Conservation (phyloP, 1,140 invertebrate species). For the Dreissena polymorpha region DNA sequence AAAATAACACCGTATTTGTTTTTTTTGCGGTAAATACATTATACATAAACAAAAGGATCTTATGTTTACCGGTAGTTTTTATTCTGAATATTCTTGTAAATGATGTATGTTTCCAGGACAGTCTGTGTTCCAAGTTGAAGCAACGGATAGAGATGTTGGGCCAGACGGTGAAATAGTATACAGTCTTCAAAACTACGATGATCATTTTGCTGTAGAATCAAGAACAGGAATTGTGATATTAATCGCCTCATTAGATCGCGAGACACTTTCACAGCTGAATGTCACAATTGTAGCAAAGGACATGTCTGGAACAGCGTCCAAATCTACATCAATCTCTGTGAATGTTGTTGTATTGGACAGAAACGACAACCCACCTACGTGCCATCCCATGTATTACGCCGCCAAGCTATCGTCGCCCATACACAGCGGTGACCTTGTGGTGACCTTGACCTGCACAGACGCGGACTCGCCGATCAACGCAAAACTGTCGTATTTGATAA, state of each 20-base stretch:
- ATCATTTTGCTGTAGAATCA: constrained; percentile 39
- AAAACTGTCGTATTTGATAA: constrained; percentile 31
- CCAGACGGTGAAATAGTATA: constrained; percentile 26
- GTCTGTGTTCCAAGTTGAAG: constrained; percentile 33
- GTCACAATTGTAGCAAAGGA: constrained; percentile 27
- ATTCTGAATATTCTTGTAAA: too few species aligned
- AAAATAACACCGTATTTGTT: too few species aligned
- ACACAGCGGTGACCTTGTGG: constrained; percentile 33
- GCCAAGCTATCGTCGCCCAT: constrained; percentile 2
- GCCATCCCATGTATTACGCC: constrained; percentile 22
- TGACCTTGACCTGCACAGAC: constrained; percentile 27
- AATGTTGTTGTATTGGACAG: constrained; percentile 19
- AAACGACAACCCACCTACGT: constrained; percentile 43
- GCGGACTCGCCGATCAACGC: constrained; percentile 20
- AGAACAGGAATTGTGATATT: constrained; percentile 41
- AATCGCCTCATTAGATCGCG: constrained; percentile 28
- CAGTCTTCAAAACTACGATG: neutral
- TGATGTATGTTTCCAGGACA: constrained; percentile 13
- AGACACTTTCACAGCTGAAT: constrained; percentile 9
- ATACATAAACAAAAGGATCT: too few species aligned
- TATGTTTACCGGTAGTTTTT: too few species aligned
- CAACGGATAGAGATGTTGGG: constrained; percentile 31
- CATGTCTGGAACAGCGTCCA: constrained; percentile 26
- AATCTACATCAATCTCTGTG: constrained; percentile 10
- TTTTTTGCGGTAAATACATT: too few species aligned